These are phyloP conservation scores for Mormyrus lacerda DNA, from an alignment of 2,113 vertebrate genomes.

Conservation along the genomic window DNA sequence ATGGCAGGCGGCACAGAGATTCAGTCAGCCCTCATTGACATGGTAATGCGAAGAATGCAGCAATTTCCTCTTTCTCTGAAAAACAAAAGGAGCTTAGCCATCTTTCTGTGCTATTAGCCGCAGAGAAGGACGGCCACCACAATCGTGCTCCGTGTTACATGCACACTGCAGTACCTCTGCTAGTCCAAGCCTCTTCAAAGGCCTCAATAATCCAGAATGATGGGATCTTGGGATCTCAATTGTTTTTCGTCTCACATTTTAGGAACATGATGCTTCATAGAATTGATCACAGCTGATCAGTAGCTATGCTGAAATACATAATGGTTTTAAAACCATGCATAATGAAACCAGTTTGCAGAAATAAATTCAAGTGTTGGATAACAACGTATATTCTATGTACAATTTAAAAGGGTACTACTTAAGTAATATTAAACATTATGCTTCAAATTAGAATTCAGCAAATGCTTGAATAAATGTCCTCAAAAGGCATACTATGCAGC, in stretches of 20 bases:
- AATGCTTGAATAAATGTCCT: not conserved
- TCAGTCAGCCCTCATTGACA: conserved; percentile 54
- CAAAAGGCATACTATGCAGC: not conserved
- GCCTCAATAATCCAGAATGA: not conserved
- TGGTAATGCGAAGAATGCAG: conserved; percentile 69
- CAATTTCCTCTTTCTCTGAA: conserved; percentile 62
- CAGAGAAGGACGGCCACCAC: conserved; percentile 33
- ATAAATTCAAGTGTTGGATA: not conserved
- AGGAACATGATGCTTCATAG: not conserved
- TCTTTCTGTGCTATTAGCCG: conserved; percentile 43
- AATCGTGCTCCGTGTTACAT: not conserved
- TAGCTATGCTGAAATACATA: not conserved
- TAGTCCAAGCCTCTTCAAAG: conserved; percentile 5
- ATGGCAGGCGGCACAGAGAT: conserved; percentile 43
- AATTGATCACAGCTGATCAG: not conserved
- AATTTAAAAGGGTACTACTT: not conserved
- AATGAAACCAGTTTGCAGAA: not conserved
- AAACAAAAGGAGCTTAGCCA: conserved; percentile 59
- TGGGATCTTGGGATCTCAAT: not conserved
- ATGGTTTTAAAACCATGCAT: not conserved
- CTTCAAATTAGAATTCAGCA: not conserved
- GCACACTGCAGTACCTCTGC: not conserved
- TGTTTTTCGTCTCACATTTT: not conserved
- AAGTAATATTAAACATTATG: not conserved
- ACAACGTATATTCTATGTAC: not conserved